Percentiles rank a stretch among this genome's conserved stretches.
Evolutionary conservation across 2,888 invertebrate genomes (phyloP).

Genomic region (Spilarctia lutea): DNA sequence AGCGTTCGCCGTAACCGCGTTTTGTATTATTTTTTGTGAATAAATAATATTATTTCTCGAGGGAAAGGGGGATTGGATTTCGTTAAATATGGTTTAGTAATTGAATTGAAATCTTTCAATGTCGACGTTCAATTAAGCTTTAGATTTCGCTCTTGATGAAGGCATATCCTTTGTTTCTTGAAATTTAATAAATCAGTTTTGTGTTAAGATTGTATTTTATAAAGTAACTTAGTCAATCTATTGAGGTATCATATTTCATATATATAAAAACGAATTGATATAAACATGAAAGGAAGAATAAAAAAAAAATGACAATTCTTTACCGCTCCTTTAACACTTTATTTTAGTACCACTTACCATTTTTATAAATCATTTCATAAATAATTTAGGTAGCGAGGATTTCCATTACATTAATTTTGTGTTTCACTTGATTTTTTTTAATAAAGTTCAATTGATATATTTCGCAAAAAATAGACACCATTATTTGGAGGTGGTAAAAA

Average conservation of each 20-base stretch:
- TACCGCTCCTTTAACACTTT: no score
- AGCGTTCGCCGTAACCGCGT: conserved; percentile 80
- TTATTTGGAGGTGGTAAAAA: no score
- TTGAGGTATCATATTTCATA: not conserved
- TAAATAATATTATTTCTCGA: conserved; percentile 86
- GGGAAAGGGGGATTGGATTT: conserved; percentile 86
- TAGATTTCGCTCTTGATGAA: conserved; percentile 79
- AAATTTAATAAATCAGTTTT: conserved; percentile 75
- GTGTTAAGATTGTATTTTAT: conserved; percentile 49
- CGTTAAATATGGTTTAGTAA: conserved; percentile 87
- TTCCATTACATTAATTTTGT: no score
- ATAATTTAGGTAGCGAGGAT: no score
- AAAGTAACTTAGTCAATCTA: conserved; percentile 21
- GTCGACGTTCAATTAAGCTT: conserved; percentile 86
- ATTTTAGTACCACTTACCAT: no score
- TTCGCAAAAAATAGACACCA: no score
- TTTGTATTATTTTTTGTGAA: conserved; percentile 86
- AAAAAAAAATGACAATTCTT: no score
- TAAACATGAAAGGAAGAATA: no score
- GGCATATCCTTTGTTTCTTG: conserved; percentile 81
- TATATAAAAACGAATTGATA: no score
- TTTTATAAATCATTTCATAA: no score
- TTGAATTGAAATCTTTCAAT: conserved; percentile 87
- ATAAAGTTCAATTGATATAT: no score
- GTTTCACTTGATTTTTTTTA: no score